Conservation (phyloP, 2,888 invertebrate genomes). For the Hirudinaria manillensis region DNA sequence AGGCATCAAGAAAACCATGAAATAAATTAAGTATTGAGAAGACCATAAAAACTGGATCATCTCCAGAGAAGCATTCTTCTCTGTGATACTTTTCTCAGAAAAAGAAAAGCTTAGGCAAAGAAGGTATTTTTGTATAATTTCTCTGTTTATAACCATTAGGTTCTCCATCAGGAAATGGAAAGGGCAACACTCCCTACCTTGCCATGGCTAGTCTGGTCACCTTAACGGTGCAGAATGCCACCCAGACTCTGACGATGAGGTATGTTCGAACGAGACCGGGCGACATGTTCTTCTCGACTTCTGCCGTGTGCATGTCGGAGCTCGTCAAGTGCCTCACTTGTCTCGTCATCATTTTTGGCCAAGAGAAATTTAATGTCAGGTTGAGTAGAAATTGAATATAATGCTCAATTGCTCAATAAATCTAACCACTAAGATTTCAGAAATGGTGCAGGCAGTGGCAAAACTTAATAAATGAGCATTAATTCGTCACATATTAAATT, state of each 20-base stretch:
- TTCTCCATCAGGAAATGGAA: too few relatives aligned
- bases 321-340: constrained; percentile 78
- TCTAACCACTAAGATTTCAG: background rate
- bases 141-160: too few relatives aligned
- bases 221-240: constrained; percentile 91
- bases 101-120: too few relatives aligned
- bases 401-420: background rate
- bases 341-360: constrained; percentile 64
- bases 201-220: constrained; percentile 79
- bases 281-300: constrained; percentile 82
- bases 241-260: constrained; percentile 88
- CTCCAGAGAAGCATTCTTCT: too few relatives aligned
- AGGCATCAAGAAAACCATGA: too few relatives aligned
- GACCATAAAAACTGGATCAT: too few relatives aligned
- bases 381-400: background rate
- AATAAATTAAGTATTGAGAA: too few relatives aligned
- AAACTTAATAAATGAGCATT: too few relatives aligned
- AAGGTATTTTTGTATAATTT: too few relatives aligned
- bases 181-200: background rate
- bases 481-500: too few relatives aligned
- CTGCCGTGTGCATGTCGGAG: constrained; percentile 91
- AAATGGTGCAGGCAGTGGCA: too few relatives aligned
- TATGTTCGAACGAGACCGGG: constrained; percentile 79
- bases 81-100: too few relatives aligned
- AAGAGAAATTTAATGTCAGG: constrained; percentile 57